Evolutionary conservation across 2,888 invertebrate genomes (phyloP), one percentile per base, ranked within the genome.

Genomic region (Andrena bucephala): DNA sequence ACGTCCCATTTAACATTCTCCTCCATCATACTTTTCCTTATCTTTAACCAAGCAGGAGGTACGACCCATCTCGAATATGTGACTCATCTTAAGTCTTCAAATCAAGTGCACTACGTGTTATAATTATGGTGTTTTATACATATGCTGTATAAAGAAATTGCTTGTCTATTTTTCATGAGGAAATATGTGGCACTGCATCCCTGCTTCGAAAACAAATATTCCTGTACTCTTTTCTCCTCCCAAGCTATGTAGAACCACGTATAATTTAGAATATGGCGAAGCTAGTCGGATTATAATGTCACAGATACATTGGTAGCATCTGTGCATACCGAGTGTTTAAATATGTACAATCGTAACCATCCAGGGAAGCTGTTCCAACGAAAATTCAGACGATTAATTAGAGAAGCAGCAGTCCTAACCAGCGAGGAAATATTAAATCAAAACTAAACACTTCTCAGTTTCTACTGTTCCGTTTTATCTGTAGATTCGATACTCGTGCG

Each of bases 351-450:
- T 42, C 36, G 24, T n/a, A 65, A 60, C 13, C n/a, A 20, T 8
- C 48, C 16, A 2, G 29, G 50, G 13, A 62, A 42, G 4, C 63
- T 36, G 27, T 13, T 63, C n/a, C 13, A 42, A 65, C 16, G 31
- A 62, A 62, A 63, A 63, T 33, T 63, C 10, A 4, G 24, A 24
- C 31, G 48, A 33, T 20, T 31, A 63, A 72, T 62, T 52, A 52
- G 33, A 33, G 48, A 63, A 52, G 42, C n/a, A 36, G 57, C 24
- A n/a, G n/a, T 50, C 42, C 63, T 33, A 33, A 33, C 52, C 52
- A 52, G 62, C 36, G 20, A 20, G 33, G 24, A 42, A 70, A 42
- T 20, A 29, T 29, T 31, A 48, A 42, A 48, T 20, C 20, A 3
- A 68, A 33, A 54, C 4, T 16, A 31, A 54, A 68, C 33, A 8